phyloP scores from a whole-genome alignment of 2,888 invertebrate species.

The Gibbula magus region DNA sequence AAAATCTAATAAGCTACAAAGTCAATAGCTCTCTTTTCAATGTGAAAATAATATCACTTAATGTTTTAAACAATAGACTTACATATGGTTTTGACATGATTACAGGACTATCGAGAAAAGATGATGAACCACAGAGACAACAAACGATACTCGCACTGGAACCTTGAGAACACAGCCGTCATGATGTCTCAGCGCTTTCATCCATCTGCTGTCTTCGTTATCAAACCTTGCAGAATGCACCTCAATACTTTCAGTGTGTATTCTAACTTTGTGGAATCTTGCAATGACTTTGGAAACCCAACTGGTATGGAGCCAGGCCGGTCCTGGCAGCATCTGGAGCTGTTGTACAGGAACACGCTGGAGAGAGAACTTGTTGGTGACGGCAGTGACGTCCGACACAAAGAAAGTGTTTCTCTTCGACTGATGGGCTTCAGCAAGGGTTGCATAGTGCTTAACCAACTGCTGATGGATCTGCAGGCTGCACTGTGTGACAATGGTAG shows the following conservation, averaged over 20 bases:
- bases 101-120: constrained; percentile 88
- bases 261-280: constrained; percentile 89
- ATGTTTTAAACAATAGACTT: too few relatives aligned
- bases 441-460: constrained; percentile 93
- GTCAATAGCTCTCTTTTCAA: too few relatives aligned
- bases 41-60: too few relatives aligned
- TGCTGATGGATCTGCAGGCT: constrained; percentile 87
- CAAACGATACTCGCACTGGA: constrained; percentile 86
- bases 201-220: constrained; percentile 71
- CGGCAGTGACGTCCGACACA: not conserved
- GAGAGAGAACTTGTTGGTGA: not conserved
- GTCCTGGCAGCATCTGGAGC: constrained; percentile 82
- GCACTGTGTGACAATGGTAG: constrained; percentile 37
- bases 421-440: constrained; percentile 94
- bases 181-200: constrained; percentile 84
- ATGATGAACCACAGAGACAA: constrained; percentile 87
- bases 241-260: constrained; percentile 90
- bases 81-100: constrained; percentile 8
- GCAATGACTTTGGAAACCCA: constrained; percentile 85
- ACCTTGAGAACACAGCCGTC: constrained; percentile 85
- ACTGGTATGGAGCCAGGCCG: constrained; percentile 84
- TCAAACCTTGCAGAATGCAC: constrained; percentile 82
- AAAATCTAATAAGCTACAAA: too few relatives aligned
- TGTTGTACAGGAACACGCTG: not conserved
- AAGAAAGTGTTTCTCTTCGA: constrained; percentile 35